Base-by-base conservation (phyloP, 2,888 invertebrate species). In the Drosophila prostipennis region DNA sequence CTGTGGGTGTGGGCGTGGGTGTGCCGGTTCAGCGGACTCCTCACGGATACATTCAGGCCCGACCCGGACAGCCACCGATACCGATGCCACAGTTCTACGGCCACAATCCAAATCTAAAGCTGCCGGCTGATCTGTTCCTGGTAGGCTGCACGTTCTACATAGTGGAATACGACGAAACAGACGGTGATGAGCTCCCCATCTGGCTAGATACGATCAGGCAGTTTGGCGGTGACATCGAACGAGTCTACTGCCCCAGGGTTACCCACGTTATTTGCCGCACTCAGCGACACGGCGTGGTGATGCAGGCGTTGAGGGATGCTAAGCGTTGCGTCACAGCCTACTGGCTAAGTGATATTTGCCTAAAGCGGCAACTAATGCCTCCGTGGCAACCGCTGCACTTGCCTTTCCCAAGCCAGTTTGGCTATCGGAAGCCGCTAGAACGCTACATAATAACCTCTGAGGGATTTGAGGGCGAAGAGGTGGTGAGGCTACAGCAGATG, bases 381-480 rank as follows among this genome's bases (percentile, higher is more conserved):
- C 99, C 99, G 0, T 98, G 97, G 96, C 96, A 97, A 85, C 97
- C 98, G 11, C 93, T 98, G 48, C 99, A 99, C 92, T 93, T 99
- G 80, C 99, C 99, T 10, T 94, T 94, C 63, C 95, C 96, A 84
- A 93, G 93, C 86, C 91, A 91, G 54, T 95, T 93, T 87, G 93
- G 93, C 48, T 93, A 93, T 59, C 96, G 96, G 73, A 93, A 95
- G 3, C 97, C 97, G 11, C 95, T 95, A 23, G 91, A 93, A 0
- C 95, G 95, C 81, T 96, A 96, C 91, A 95, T 98, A 32, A 96
- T 98, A 78, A 95, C 97, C 5, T 93, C 97, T 11, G 96, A 97
- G 45, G 98, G 98, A 68, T 99, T 99, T 93, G 95, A 96, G 58
- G 96, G 95, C n/a, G 96, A 96, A 51, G 98, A 99, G 90, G 93